phyloP scores from a whole-genome alignment of 37 sponge, comb jelly and placozoan species.

The Hexactinellida sp. region DNA sequence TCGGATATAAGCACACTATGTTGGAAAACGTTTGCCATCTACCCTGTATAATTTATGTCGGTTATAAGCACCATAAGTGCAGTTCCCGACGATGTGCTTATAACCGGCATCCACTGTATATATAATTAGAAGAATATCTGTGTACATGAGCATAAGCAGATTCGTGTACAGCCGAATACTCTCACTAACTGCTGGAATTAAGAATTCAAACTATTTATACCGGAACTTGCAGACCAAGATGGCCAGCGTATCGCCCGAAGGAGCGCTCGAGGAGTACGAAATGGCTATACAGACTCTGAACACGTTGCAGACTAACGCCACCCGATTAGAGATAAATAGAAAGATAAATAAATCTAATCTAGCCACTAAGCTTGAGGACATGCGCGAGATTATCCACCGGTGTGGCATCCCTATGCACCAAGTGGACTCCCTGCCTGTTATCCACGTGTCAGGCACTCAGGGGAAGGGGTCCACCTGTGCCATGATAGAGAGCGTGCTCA shows the following conservation, averaged over 20 bases:
- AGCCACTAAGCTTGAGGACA: not conserved
- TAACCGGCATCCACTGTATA: too few species aligned
- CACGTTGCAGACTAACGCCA: conserved; percentile 44
- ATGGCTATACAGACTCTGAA: conserved; percentile 49
- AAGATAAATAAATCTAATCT: not conserved
- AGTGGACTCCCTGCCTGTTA: conserved; percentile 34
- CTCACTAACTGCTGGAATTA: too few species aligned
- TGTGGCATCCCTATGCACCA: not conserved
- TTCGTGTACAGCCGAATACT: too few species aligned
- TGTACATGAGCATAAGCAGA: too few species aligned
- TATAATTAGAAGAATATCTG: too few species aligned
- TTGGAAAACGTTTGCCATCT: too few species aligned
- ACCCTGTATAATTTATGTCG: too few species aligned
- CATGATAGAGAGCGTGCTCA: conserved; percentile 65
- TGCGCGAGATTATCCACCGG: conserved; percentile 11
- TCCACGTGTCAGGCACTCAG: conserved; percentile 76
- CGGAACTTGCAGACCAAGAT: not conserved
- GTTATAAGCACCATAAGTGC: too few species aligned
- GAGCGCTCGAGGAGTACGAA: conserved; percentile 16
- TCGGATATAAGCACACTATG: too few species aligned
- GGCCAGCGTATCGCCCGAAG: not conserved
- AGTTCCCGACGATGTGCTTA: too few species aligned
- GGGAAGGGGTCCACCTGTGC: conserved; percentile 93
- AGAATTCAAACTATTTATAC: too few species aligned
- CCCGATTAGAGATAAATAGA: conserved; percentile 19